Conservation (phyloP, 2,888 invertebrate genomes). For the Candidula unifasciata region DNA sequence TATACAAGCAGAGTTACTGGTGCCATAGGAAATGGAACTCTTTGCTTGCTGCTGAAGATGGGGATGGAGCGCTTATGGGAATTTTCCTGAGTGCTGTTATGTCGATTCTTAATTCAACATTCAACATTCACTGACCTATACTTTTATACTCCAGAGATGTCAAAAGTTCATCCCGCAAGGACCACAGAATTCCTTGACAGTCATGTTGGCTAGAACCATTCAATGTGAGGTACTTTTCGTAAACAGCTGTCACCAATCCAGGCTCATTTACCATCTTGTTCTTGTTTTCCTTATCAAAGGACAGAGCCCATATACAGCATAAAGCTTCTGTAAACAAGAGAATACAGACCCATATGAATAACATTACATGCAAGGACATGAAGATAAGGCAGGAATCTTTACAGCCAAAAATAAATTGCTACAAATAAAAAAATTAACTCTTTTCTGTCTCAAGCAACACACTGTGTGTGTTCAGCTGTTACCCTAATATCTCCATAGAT, state of each 20-base stretch:
- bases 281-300: conserved; percentile 63
- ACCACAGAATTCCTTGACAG: conserved; percentile 63
- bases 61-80: no score
- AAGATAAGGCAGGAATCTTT: neutral
- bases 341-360: neutral
- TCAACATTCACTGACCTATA: conserved; percentile 57
- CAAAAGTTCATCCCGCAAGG: conserved; percentile 56
- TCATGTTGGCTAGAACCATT: conserved; percentile 51
- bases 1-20: no score
- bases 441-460: no score
- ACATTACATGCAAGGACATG: neutral
- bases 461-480: no score
- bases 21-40: no score
- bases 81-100: no score
- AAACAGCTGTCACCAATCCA: conserved; percentile 54
- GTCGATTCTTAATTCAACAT: no score
- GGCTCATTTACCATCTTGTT: conserved; percentile 57
- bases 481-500: no score
- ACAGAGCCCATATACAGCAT: conserved; percentile 59
- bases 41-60: no score
- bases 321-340: conserved; percentile 31
- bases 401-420: no score
- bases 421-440: no score
- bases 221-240: conserved; percentile 41
- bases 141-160: conserved; percentile 51